These are phyloP conservation scores for Achatina immaculata DNA, from an alignment of 1,140 invertebrate genomes.

Conservation along the genomic window DNA sequence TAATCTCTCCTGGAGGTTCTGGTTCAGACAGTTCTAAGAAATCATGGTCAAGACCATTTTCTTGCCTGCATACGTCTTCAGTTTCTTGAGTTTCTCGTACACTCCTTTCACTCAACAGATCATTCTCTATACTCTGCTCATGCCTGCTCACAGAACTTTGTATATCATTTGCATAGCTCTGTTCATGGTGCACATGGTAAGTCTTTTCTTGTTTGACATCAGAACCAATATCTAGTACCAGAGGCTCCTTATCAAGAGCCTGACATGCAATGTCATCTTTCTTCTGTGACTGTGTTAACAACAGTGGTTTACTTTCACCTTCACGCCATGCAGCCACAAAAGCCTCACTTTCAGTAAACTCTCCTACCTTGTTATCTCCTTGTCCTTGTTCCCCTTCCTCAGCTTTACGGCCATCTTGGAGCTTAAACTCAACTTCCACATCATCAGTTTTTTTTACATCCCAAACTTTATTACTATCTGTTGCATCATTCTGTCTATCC, in stretches of 20 bases:
- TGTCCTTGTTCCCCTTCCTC: slow-evolving; percentile 62
- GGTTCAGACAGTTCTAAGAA: too few species aligned
- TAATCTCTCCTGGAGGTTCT: too few species aligned
- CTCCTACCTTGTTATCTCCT: slow-evolving; percentile 73
- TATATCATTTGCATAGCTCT: too few species aligned
- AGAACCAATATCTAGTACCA: slow-evolving; percentile 52
- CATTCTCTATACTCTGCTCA: too few species aligned
- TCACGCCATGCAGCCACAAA: too few species aligned
- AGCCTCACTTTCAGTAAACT: slow-evolving; percentile 71
- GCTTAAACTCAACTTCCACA: not conserved
- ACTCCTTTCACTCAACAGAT: too few species aligned
- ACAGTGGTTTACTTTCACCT: slow-evolving; percentile 28
- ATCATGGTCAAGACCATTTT: too few species aligned
- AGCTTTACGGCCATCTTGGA: too few species aligned
- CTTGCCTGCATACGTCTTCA: not conserved
- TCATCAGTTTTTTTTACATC: slow-evolving; percentile 11
- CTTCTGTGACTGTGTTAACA: too few species aligned
- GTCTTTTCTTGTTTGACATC: slow-evolving; percentile 9
- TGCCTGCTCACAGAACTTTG: too few species aligned
- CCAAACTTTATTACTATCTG: slow-evolving; percentile 33
- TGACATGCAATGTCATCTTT: slow-evolving; percentile 60
- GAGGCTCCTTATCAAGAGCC: slow-evolving; percentile 57
- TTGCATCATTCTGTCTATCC: slow-evolving; percentile 1
- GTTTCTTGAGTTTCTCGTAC: not conserved
- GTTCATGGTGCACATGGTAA: too few species aligned